A percentile compares a stretch with the other conserved stretches of the same genome.
phyloP scores from a whole-genome alignment of 1,140 invertebrate species.

The Camponotus floridanus region DNA sequence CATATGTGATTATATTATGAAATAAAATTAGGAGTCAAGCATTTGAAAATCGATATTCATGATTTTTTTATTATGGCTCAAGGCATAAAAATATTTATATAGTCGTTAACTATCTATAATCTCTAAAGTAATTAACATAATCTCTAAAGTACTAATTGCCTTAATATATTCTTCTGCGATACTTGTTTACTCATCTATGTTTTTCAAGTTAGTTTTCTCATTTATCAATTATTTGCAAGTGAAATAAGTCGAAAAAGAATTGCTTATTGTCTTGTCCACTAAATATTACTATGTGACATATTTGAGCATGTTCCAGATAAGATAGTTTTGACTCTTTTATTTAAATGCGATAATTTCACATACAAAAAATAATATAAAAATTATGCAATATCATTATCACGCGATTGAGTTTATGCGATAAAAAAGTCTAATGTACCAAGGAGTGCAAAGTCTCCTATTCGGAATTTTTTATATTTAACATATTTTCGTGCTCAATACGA shows the following conservation, averaged over 20 bases:
- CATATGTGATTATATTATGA: background rate
- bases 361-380: conserved; percentile 5
- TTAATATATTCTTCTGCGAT: background rate
- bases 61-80: background rate
- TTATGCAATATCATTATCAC: conserved; percentile 8
- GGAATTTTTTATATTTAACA: background rate
- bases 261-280: too few relatives aligned
- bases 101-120: too few relatives aligned
- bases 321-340: conserved; percentile 10
- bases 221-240: background rate
- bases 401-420: background rate
- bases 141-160: background rate
- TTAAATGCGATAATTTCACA: background rate
- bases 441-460: conserved; percentile 1
- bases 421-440: conserved; percentile 6
- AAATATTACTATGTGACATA: background rate
- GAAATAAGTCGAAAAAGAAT: background rate
- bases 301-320: background rate
- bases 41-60: too few relatives aligned
- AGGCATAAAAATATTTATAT: background rate
- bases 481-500: background rate
- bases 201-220: background rate
- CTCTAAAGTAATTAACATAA: background rate
- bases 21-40: too few relatives aligned
- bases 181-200: background rate